Conservation (phyloP, 2,113 vertebrate species). For the Corvus hawaiiensis region DNA sequence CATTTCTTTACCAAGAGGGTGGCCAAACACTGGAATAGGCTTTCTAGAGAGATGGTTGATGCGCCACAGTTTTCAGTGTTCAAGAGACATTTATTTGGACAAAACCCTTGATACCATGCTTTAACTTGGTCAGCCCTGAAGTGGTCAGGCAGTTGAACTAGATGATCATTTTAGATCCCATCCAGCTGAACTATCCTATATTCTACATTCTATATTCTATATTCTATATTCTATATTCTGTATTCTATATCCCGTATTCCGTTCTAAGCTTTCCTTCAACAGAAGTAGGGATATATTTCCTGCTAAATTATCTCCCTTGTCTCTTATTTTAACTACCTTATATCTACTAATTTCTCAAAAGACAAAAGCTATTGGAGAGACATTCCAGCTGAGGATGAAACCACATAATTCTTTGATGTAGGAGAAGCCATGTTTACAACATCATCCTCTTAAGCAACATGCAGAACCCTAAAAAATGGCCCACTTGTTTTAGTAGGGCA, state of each 20-base stretch:
- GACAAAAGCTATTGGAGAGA: background rate
- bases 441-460: background rate
- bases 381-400: background rate
- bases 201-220: background rate
- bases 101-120: background rate
- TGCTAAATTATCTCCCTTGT: background rate
- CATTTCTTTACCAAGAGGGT: background rate
- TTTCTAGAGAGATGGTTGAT: background rate
- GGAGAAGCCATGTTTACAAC: background rate
- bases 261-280: background rate
- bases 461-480: background rate
- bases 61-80: background rate
- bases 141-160: background rate
- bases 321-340: background rate
- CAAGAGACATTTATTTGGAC: background rate
- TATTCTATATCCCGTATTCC: background rate
- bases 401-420: background rate
- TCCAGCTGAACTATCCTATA: background rate
- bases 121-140: background rate
- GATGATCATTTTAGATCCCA: background rate
- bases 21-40: background rate
- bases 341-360: background rate
- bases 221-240: background rate
- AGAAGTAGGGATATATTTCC: background rate
- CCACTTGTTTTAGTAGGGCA: background rate